Base-by-base conservation (phyloP, 1,140 invertebrate genomes). In the Phortica variegata region DNA sequence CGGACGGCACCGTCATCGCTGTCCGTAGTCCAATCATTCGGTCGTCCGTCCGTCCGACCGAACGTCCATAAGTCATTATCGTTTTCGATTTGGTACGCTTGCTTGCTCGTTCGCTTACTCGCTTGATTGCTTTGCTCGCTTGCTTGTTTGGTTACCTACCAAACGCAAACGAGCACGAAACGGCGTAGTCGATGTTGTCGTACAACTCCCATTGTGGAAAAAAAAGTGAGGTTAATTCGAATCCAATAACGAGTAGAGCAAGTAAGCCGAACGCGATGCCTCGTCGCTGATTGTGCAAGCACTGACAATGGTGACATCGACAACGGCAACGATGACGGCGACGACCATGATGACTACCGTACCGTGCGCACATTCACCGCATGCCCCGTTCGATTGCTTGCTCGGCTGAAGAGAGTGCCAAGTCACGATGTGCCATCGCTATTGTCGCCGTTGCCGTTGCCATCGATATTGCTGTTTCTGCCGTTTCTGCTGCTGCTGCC, bases 151-250 rank as follows among this genome's bases (percentile, higher is more conserved):
- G n/a, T n/a, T n/a, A n/a, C n/a, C n/a, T n/a, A n/a, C n/a, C n/a
- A n/a, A n/a, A n/a, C n/a, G n/a, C n/a, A n/a, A n/a, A n/a, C n/a
- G n/a, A n/a, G n/a, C n/a, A n/a, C n/a, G n/a, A n/a, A n/a, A n/a
- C n/a, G n/a, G n/a, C n/a, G n/a, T n/a, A n/a, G n/a, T n/a, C n/a
- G n/a, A n/a, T n/a, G n/a, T n/a, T n/a, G n/a, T n/a, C n/a, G n/a
- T n/a, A n/a, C n/a, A n/a, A n/a, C n/a, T n/a, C n/a, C n/a, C n/a
- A n/a, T n/a, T n/a, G n/a, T n/a, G n/a, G 46, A 36, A 45, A 43
- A 33, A 43, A 47, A 56, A 56, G 54, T 56, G 50, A 56, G 54
- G 54, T 56, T 56, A 56, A 49, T 43, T 49, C 16, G 50, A 53
- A 56, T 48, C 41, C 45, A 53, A 56, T 49, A 56, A 46, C 49